These are phyloP conservation scores for Drepana arcuata DNA, from an alignment of 1,140 invertebrate species.

Conservation along the genomic window DNA sequence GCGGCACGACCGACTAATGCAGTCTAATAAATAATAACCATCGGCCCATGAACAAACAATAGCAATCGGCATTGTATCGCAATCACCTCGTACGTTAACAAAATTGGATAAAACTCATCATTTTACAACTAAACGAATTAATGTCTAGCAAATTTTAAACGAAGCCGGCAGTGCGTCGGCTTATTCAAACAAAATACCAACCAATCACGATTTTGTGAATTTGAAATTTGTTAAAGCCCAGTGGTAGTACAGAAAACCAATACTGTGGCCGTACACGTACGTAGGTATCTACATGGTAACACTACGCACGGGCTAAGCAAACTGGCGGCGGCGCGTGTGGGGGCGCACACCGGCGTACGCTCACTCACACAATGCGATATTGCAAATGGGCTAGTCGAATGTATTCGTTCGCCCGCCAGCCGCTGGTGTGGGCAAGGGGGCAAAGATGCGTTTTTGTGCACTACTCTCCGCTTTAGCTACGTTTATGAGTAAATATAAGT, in stretches of 20 bases:
- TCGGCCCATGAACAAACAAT: conserved; percentile 18
- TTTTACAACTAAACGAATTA: conserved; percentile 63
- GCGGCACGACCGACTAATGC: neutral
- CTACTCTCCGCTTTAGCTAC: conserved; percentile 52
- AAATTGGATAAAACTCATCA: conserved; percentile 61
- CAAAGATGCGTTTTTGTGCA: conserved; percentile 69
- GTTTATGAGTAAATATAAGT: conserved; percentile 63
- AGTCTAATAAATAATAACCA: conserved; percentile 8
- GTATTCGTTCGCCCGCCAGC: conserved; percentile 61
- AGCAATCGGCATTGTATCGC: conserved; percentile 21
- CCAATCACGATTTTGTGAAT: conserved; percentile 71
- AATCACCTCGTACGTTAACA: conserved; percentile 31
- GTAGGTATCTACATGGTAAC: conserved; percentile 50
- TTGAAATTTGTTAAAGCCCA: conserved; percentile 69
- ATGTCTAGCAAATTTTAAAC: conserved; percentile 49
- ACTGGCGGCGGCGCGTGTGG: conserved; percentile 38
- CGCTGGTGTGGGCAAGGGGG: conserved; percentile 23
- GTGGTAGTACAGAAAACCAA: conserved; percentile 69
- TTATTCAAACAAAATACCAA: conserved; percentile 67
- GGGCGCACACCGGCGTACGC: conserved; percentile 33
- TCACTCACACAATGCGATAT: conserved; percentile 64
- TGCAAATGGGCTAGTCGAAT: conserved; percentile 70
- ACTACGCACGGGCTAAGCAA: conserved; percentile 67
- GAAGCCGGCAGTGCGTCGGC: conserved; percentile 38
- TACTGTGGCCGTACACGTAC: too few relatives aligned